Evolutionary conservation across 2,888 invertebrate species (phyloP).

Genomic region (Platynereis dumerilii): DNA sequence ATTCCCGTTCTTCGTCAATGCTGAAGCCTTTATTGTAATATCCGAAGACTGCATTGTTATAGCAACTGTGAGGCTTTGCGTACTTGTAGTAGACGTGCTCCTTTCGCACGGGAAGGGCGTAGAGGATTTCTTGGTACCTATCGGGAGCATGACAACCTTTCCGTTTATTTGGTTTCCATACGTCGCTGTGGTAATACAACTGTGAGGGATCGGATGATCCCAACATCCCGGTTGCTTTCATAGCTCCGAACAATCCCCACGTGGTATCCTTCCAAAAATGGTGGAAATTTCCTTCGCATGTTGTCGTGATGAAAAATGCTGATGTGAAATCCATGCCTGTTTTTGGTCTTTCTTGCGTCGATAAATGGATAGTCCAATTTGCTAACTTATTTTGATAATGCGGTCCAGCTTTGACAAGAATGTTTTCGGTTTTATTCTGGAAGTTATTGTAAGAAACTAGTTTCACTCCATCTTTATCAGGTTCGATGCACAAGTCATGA

Average conservation of each 20-base stretch:
- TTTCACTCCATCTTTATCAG: too few species aligned
- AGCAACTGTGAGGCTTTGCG: neutral
- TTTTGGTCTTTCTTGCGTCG: too few species aligned
- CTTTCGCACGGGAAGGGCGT: neutral
- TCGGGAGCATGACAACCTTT: neutral
- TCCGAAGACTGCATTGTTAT: neutral
- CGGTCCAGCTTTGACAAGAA: too few species aligned
- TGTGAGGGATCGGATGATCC: neutral
- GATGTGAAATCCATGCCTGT: too few species aligned
- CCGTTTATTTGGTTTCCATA: neutral
- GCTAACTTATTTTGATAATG: too few species aligned
- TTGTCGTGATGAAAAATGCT: neutral
- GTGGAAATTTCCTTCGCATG: slow-evolving; percentile 2
- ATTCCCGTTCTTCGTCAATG: neutral
- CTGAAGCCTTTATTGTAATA: neutral
- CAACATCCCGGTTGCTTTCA: neutral
- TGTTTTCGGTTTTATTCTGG: too few species aligned
- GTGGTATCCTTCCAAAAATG: neutral
- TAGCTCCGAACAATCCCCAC: neutral
- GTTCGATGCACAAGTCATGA: too few species aligned
- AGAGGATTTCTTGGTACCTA: neutral
- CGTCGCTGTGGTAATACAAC: neutral
- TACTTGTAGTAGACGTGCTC: slow-evolving; percentile 1
- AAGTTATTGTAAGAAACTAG: too few species aligned
- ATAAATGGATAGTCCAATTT: too few species aligned